Evolutionary conservation across 2,113 vertebrate species (phyloP), one percentile per base, ranked within the genome.

Genomic region (Sardina pilchardus): DNA sequence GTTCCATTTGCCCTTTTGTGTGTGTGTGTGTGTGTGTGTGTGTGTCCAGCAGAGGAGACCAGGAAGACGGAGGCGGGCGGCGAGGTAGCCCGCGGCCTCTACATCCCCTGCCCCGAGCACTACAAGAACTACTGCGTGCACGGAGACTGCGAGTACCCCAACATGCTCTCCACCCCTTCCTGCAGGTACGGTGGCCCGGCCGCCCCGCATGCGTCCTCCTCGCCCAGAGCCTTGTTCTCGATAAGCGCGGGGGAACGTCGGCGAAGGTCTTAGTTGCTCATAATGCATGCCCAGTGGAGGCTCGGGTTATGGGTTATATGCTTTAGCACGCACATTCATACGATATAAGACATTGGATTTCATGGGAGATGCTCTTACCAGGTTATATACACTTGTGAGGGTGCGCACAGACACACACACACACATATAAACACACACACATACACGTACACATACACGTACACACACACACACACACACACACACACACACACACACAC

Each of bases 81-180:
- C 87, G 97, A 97, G 91, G 96, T 95, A 88, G 96, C 96, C 82
- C 95, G 95, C 85, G 96, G 96, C 85, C 95, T 97, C 86, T 97
- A 96, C 93, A 97, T 97, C 88, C 97, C 98, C 82, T 99, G 98
- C 95, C 97, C 98, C 84, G 98, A 99, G 85, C 95, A 96, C 88
- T 99, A 96, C 94, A 97, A 97, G 39, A 97, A 97, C 92, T 99
- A 97, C 95, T 99, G 98, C 89, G 94, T 98, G 93, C 98, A 99
- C 0, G 98, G 98, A 89, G 99, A 98, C 91, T 99, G 98, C 83
- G 97, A 99, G 91, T 98, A 98, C 90, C 96, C 97, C 86, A 94
- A 95, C 83, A 96, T 95, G 84, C 96, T 96, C 94, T 95, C 96
- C 91, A 96, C 97, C 91, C 98, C 98, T 0, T 99, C 97, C 82